Evolutionary conservation across 2,113 vertebrate genomes (phyloP).

Genomic region (Crotalus horridus): DNA sequence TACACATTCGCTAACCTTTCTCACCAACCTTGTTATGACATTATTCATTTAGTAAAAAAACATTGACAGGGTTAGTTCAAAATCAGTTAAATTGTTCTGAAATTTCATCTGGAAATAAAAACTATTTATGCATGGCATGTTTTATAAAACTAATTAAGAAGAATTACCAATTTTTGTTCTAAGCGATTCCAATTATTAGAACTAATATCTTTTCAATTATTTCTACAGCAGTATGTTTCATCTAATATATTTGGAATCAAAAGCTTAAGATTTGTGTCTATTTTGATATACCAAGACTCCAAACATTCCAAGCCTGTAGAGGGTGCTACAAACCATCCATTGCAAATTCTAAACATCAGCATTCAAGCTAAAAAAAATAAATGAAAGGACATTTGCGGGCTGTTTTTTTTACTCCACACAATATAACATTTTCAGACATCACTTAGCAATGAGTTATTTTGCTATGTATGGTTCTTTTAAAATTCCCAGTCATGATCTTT

Average conservation of each 20-base stretch:
- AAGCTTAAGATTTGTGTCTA: neutral
- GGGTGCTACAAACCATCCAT: constrained; percentile 4
- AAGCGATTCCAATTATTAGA: neutral
- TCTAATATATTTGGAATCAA: neutral
- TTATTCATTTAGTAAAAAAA: neutral
- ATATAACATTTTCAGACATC: neutral
- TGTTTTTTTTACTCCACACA: neutral
- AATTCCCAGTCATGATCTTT: neutral
- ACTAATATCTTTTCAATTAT: neutral
- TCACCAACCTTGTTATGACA: neutral
- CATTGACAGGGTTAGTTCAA: neutral
- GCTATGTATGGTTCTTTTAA: neutral
- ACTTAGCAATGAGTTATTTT: neutral
- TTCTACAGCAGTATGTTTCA: neutral
- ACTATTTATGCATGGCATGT: neutral
- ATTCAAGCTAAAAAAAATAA: neutral
- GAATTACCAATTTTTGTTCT: neutral
- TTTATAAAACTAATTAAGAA: neutral
- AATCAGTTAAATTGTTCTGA: neutral
- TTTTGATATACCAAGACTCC: neutral
- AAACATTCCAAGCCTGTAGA: constrained; percentile 1
- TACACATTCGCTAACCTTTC: neutral
- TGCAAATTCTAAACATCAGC: neutral
- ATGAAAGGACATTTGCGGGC: neutral
- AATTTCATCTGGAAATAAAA: constrained; percentile 1